Base-by-base conservation (phyloP, 1,140 invertebrate genomes). In the Sweltsa coloradensis region DNA sequence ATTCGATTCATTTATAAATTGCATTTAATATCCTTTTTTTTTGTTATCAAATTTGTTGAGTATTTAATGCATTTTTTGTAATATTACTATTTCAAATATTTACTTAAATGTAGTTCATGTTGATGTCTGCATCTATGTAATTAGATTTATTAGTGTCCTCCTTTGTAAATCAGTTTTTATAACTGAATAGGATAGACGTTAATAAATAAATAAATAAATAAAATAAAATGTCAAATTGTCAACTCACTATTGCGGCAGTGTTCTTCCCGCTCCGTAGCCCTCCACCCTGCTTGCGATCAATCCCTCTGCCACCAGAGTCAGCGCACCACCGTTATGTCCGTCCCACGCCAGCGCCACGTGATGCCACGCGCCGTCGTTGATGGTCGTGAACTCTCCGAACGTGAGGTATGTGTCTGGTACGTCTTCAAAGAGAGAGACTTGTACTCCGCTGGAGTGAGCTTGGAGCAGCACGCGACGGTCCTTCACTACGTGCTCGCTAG, bases 361-460 rank as follows among this genome's bases (percentile, higher is more conserved):
- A 72, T 97, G 93, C 93, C 92, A 97, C 61, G 93, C 87, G 7
- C 90, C 91, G 59, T 96, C 92, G 56, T 94, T 96, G 18, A 97
- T 83, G 0, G 89, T 90, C 3, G 93, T 89, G 54, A 86, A 93
- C 61, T 92, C 87, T 42, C 82, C 76, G 65, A 90, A 96, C 56
- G 85, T 86, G 16, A 91, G 66, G 66, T 89, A 92, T n/a, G 90
- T 84, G 59, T 91, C 88, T 64, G 89, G 85, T 1, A 86, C 62
- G 55, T 91, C 86, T 23, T 81, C 76, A 70, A 95, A 92, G 2
- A 97, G 66, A 1, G 86, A 89, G 11, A 96, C 77, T 61, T 89
- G 83, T 0, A 95, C 83, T 5, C 89, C 89, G 54, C 85, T 88
- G 22, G 87, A 87, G 55, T 93, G 88, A 2, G 88, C 88, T 70